Percentiles rank a stretch among this genome's conserved stretches.
These are phyloP conservation scores for Troides oblongomaculatus DNA, from an alignment of 2,888 invertebrate species.

Conservation along the genomic window DNA sequence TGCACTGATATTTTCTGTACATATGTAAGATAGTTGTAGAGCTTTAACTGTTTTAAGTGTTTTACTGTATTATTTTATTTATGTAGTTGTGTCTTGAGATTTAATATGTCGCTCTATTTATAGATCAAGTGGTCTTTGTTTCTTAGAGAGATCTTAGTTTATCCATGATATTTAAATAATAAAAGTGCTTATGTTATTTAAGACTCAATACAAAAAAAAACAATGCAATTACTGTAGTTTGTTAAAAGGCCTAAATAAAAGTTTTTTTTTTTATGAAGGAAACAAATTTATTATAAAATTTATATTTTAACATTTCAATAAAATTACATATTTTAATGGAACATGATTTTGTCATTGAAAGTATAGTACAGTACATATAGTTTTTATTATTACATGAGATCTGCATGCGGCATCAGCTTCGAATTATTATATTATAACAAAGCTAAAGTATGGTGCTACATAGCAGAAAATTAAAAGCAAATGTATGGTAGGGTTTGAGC, in stretches of 20 bases:
- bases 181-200: neutral
- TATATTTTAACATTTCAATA: too few species aligned
- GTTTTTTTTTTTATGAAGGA: neutral
- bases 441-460: conserved; percentile 24
- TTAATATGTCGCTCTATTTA: conserved; percentile 26
- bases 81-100: conserved; percentile 49
- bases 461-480: conserved; percentile 4
- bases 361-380: neutral
- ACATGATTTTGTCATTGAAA: neutral
- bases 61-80: conserved; percentile 51
- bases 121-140: conserved; percentile 18
- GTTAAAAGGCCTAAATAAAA: neutral
- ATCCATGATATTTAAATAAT: neutral
- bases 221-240: neutral
- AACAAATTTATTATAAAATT: too few species aligned
- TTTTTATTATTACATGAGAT: conserved; percentile 22
- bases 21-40: conserved; percentile 75
- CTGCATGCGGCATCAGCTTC: neutral
- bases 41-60: conserved; percentile 72
- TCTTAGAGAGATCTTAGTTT: neutral
- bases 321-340: too few species aligned
- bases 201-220: neutral
- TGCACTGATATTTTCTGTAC: conserved; percentile 51
- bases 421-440: conserved; percentile 32
- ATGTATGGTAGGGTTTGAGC: conserved; percentile 5